Conservation (phyloP, 2,797 vertebrate species). For the Emydoidea blandingii region DNA sequence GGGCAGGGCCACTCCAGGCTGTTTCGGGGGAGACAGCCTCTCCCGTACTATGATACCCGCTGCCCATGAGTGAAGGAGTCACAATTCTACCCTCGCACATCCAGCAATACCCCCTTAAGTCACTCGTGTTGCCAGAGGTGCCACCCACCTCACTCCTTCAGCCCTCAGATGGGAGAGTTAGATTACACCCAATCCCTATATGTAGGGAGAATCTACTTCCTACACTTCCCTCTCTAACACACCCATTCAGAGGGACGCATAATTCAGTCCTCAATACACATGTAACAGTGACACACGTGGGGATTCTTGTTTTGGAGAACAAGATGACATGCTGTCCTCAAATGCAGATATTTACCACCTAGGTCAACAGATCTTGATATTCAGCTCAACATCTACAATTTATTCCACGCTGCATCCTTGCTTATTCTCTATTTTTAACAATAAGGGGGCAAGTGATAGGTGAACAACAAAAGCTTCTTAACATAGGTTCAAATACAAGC, state of each 20-base stretch:
- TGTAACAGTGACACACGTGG: neutral
- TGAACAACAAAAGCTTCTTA: fast-evolving
- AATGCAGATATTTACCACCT: neutral
- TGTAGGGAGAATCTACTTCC: neutral
- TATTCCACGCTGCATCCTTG: neutral
- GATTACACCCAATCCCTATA: fast-evolving
- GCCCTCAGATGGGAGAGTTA: neutral
- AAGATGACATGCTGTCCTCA: neutral
- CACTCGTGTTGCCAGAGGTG: neutral
- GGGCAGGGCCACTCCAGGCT: too few relatives aligned
- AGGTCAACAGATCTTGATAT: neutral
- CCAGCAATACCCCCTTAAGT: neutral
- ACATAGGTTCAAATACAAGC: neutral
- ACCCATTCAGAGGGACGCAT: neutral
- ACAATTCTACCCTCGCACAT: neutral
- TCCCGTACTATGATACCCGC: too few relatives aligned
- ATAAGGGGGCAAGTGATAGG: neutral
- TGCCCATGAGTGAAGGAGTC: neutral
- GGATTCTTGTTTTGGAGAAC: fast-evolving
- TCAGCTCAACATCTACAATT: neutral
- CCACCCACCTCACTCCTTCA: neutral
- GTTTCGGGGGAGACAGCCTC: too few relatives aligned
- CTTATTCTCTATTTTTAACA: neutral
- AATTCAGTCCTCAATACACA: neutral
- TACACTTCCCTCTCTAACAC: neutral